Conservation (phyloP, 2,888 invertebrate genomes). For the Tethea ocularis region DNA sequence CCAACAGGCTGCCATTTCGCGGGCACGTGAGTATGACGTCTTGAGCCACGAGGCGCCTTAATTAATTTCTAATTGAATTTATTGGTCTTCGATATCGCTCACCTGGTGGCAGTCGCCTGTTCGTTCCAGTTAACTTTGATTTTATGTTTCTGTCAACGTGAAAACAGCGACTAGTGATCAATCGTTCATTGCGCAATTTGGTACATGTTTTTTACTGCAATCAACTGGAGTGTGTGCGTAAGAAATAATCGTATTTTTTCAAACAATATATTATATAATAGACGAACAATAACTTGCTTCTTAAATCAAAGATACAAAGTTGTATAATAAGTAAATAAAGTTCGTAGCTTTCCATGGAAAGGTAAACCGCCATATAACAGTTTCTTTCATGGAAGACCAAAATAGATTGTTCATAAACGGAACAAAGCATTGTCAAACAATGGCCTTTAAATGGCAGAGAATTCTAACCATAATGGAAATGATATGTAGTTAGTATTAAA, state of each 20-base stretch:
- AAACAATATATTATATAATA: no score
- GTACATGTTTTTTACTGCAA: neutral
- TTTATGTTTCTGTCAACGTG: neutral
- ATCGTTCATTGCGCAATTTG: neutral
- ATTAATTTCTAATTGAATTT: slow-evolving; percentile 37
- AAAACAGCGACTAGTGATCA: neutral
- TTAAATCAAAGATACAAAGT: no score
- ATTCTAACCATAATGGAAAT: no score
- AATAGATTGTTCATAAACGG: no score
- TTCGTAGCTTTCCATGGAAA: no score
- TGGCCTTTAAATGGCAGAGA: no score
- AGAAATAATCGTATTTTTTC: neutral
- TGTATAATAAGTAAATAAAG: no score
- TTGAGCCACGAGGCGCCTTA: slow-evolving; percentile 19
- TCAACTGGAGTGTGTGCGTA: neutral
- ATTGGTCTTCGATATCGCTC: slow-evolving; percentile 18
- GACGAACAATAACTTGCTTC: no score
- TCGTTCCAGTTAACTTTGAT: neutral
- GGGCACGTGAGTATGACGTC: slow-evolving; percentile 17
- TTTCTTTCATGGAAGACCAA: no score
- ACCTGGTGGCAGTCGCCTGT: neutral
- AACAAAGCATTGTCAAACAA: no score
- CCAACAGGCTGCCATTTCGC: neutral
- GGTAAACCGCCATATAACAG: no score
- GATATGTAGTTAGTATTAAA: no score